Evolutionary conservation across 2,113 vertebrate genomes (phyloP).

Genomic region (Urocolius indicus): DNA sequence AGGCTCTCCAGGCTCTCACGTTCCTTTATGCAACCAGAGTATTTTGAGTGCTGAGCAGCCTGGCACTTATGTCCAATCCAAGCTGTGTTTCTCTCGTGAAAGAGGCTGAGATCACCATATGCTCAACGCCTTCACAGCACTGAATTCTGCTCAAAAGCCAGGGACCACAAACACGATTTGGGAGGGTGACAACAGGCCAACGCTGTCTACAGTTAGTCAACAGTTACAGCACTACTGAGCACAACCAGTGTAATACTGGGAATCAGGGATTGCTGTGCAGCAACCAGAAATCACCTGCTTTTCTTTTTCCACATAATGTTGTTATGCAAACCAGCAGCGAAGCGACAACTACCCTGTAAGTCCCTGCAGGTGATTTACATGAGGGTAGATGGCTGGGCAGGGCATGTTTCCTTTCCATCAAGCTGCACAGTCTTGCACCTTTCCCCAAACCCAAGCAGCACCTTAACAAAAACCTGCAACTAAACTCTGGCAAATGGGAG

Average conservation of each 20-base stretch:
- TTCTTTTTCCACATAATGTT: not conserved
- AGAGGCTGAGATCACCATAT: accelerated
- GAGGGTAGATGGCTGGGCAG: not conserved
- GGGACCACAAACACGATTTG: accelerated
- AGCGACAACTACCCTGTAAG: not conserved
- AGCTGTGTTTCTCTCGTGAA: not conserved
- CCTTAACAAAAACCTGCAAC: not conserved
- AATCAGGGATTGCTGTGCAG: not conserved
- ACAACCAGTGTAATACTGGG: accelerated
- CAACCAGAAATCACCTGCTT: not conserved
- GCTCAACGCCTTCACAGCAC: not conserved
- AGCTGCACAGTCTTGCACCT: not conserved
- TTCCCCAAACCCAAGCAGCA: not conserved
- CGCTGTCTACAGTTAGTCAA: not conserved
- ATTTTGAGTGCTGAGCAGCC: not conserved
- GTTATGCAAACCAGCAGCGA: not conserved
- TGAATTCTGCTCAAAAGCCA: not conserved
- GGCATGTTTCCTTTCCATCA: not conserved
- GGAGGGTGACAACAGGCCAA: not conserved
- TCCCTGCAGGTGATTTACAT: not conserved
- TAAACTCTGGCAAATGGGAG: not conserved
- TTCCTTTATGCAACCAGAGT: not conserved
- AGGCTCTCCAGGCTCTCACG: not conserved
- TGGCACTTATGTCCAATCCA: not conserved
- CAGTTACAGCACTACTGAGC: not conserved